Evolutionary conservation across 2,888 invertebrate species (phyloP), one percentile per base, ranked within the genome.

Genomic region (Eudemis profundana): DNA sequence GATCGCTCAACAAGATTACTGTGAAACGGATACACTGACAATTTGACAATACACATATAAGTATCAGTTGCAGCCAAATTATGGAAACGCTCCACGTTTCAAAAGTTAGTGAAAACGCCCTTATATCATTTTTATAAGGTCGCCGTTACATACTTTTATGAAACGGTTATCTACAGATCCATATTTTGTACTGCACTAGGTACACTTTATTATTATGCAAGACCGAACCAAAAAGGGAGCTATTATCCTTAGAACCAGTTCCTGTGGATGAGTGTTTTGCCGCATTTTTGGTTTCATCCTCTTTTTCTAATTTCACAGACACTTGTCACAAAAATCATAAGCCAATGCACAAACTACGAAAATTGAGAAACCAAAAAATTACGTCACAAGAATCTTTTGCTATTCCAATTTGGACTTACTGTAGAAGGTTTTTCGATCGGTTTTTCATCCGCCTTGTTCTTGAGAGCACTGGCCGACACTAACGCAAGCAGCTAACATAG

Each of bases 401-500:
- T 47, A 62, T 49, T 33, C 67, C 63, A 72, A 36, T 70, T 66
- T 70, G 40, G 70, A 91, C 91, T 90, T 88, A 90, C 91, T 74
- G 74, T 75, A 21, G 89, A 85, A 19, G 81, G 79, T 50, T 81
- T 80, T 72, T 76, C 66, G 68, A 71, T 72, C 69, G 74, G 74
- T 73, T 82, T 74, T 71, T 74, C 78, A 56, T 73, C 77, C 70
- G 73, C 67, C 74, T 73, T 79, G 78, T 76, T 84, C 81, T 73
- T 83, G 77, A 78, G 73, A 40, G 81, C 82, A 74, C 81, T 88
- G 75, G 87, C 70, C 27, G 89, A 83, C 40, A 86, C 90, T 87
- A 90, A 82, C 44, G 86, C 67, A 81, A 86, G 85, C 82, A 92
- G 88, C 91, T 91, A 86, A 82, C 76, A 82, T 78, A 81, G 74